Evolutionary conservation across 1,140 invertebrate genomes (phyloP).

Genomic region (Drosophila bocki): DNA sequence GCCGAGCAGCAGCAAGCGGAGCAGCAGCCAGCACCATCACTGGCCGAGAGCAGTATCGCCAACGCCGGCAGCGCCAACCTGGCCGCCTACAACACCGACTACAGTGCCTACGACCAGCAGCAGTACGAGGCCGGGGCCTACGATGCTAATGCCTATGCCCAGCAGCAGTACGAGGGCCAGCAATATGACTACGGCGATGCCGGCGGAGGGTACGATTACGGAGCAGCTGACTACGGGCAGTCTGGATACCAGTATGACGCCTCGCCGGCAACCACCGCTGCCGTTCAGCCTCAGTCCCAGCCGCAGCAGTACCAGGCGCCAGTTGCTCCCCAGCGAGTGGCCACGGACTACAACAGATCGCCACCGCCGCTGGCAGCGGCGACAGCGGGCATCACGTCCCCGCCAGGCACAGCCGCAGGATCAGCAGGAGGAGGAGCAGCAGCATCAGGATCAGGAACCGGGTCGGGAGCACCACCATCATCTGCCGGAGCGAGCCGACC

Average conservation of each 20-base stretch:
- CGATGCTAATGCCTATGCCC: slow-evolving; percentile 65
- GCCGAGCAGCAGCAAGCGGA: slow-evolving; percentile 55
- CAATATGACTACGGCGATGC: slow-evolving; percentile 68
- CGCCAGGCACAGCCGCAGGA: slow-evolving; percentile 35
- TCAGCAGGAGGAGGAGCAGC: slow-evolving; percentile 47
- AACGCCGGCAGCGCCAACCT: slow-evolving; percentile 61
- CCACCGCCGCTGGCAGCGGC: slow-evolving; percentile 55
- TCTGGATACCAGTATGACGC: slow-evolving; percentile 67
- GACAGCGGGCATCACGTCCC: slow-evolving; percentile 41
- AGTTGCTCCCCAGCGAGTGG: slow-evolving; percentile 33
- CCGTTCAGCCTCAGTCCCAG: slow-evolving; percentile 45
- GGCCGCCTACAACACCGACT: slow-evolving; percentile 78
- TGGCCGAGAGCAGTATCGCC: slow-evolving; percentile 38
- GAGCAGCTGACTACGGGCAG: slow-evolving; percentile 65
- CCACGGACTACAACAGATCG: slow-evolving; percentile 61
- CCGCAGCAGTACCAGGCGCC: slow-evolving; percentile 35
- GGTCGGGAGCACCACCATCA: slow-evolving; percentile 16
- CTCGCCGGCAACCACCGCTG: slow-evolving; percentile 47
- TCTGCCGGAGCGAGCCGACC: slow-evolving; percentile 62
- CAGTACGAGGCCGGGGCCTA: slow-evolving; percentile 80
- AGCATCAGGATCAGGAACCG: slow-evolving; percentile 32
- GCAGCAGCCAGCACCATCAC: slow-evolving; percentile 30
- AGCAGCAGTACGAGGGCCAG: slow-evolving; percentile 72
- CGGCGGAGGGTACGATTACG: slow-evolving; percentile 58
- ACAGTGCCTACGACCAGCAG: slow-evolving; percentile 83